Evolutionary conservation across 2,113 vertebrate species (phyloP), one percentile per base, ranked within the genome.

Genomic region (Otus sunia): DNA sequence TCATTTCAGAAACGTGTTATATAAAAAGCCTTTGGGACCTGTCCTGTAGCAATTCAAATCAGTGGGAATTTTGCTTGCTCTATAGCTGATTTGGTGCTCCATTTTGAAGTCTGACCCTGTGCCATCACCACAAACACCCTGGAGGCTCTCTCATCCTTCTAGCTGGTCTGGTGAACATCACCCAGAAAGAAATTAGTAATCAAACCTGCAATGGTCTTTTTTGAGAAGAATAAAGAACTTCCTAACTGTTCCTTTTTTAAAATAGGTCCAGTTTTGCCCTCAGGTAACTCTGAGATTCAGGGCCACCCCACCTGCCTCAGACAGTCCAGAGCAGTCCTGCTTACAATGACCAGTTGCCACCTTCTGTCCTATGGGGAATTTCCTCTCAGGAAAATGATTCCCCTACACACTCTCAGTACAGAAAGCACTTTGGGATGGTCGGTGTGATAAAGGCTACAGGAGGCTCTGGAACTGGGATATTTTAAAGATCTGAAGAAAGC

Each of bases 321-420:
- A 6, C 39, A 21, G 15, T 26, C 25, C 30, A 47, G 43, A 66
- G 13, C 0, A 0, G 22, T 39, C 17, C 59, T 73, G 55, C 30
- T 77, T 20, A 45, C 32, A 15, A 15, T 2, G 32, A 74, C 29
- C 21, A 60, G 18, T 3, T 16, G 9, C n/a, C 52, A 59, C 34
- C 26, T 36, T 52, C 43, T 56, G 9, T 36, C 59, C 60, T 26
- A 5, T 0, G 2, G 16, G 49, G 14, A 79, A 49, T 59, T 68
- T 72, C 20, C 34, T 45, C 22, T 56, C 30, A 45, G 17, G n/a
- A 56, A 82, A 36, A 41, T 1, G 1, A 64, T 59, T 53, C 6
- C 34, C 6, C 25, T 26, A 15, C 12, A 36, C 9, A 60, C 5
- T 2, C n/a, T 53, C 37, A n/a, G 13, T 26, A 55, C 1, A 3